Percentiles rank a stretch among this genome's conserved stretches.
phyloP scores from a whole-genome alignment of 2,113 vertebrate species.

The Ceyx margarethae region DNA sequence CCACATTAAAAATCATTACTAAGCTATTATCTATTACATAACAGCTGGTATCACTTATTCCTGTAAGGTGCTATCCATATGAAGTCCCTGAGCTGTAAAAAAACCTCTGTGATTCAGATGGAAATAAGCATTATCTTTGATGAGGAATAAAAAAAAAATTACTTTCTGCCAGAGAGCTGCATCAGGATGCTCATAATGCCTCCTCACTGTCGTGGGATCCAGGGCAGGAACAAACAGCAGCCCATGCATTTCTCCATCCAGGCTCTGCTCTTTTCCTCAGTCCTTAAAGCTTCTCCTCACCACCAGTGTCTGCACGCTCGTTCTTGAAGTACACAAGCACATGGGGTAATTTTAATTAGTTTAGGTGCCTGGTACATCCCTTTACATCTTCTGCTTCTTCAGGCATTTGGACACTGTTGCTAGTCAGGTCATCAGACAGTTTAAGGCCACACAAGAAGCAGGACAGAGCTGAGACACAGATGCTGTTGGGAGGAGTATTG shows the following conservation, averaged over 20 bases:
- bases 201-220: background rate
- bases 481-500: background rate
- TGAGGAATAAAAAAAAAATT: background rate
- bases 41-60: background rate
- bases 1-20: constrained; percentile 43
- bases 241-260: background rate
- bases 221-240: background rate
- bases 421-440: background rate
- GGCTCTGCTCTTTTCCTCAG: background rate
- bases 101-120: background rate
- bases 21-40: background rate
- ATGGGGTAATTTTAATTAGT: background rate
- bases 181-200: background rate
- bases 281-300: background rate
- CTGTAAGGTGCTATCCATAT: background rate
- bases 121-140: constrained; percentile 8
- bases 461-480: background rate
- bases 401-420: background rate
- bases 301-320: background rate
- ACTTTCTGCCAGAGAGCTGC: background rate
- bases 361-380: background rate
- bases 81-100: background rate
- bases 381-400: background rate
- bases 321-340: background rate
- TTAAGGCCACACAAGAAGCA: background rate